Conservation (phyloP, 2,888 invertebrate species). For the Tricholauxania praeusta region DNA sequence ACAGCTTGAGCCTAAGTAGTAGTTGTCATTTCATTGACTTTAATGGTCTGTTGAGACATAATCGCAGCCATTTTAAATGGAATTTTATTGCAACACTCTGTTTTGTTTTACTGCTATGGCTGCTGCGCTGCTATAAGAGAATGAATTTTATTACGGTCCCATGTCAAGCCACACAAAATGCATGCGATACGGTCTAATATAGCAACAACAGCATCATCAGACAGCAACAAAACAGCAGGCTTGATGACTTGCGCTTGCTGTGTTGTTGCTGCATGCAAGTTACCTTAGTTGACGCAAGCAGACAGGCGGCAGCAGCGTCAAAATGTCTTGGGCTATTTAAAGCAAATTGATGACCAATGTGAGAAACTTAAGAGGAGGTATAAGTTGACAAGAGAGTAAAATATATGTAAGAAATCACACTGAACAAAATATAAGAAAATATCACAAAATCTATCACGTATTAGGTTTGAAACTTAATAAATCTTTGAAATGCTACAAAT, state of each 20-base stretch:
- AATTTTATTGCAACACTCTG: constrained; percentile 66
- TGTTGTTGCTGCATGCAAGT: background rate
- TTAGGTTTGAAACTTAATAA: too few species aligned
- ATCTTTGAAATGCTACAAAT: too few species aligned
- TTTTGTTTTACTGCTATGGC: constrained; percentile 8
- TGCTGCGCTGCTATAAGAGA: background rate
- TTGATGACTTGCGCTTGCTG: constrained; percentile 13
- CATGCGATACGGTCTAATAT: constrained; percentile 34
- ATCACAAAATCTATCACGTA: too few species aligned
- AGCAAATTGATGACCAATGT: constrained; percentile 63
- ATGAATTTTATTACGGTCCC: constrained; percentile 12
- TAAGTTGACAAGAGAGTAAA: too few species aligned
- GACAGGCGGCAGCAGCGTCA: constrained; percentile 39
- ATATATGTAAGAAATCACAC: too few species aligned
- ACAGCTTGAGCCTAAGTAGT: constrained; percentile 59
- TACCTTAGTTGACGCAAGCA: constrained; percentile 34
- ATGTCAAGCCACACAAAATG: constrained; percentile 46
- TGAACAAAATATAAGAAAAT: too few species aligned
- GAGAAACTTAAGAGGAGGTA: background rate
- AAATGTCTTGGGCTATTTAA: constrained; percentile 54
- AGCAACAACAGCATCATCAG: constrained; percentile 30
- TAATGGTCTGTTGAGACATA: constrained; percentile 69
- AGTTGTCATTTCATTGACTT: constrained; percentile 67
- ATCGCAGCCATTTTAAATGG: constrained; percentile 68
- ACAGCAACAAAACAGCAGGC: constrained; percentile 28